Evolutionary conservation across 2,113 vertebrate species (phyloP), one percentile per base, ranked within the genome.

Genomic region (Phocoena phocoena): DNA sequence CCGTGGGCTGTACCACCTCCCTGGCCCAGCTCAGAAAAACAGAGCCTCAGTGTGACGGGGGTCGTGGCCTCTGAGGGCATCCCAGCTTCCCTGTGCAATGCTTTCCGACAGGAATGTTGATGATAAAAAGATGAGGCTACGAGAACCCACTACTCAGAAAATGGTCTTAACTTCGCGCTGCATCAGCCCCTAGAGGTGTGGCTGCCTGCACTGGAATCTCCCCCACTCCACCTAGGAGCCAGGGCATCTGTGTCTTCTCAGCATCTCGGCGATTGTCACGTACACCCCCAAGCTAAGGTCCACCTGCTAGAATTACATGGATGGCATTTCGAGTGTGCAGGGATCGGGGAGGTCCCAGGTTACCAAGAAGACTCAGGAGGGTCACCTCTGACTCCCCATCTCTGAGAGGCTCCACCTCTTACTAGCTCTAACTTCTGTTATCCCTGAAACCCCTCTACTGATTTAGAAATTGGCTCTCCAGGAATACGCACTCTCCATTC

Each of bases 61-160:
- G 36, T 11, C n/a, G 0, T 0, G 79, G 23, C 62, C 33, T 26
- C 36, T 17, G 36, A 60, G 20, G 31, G 23, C 65, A 5, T 12
- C 62, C 38, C 20, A 4, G 63, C 17, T n/a, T 74, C 91, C 36
- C 10, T 0, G 4, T 0, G 1, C 14, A 36, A 6, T 15, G 8
- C 60, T 58, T 53, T 20, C 41, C 7, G 0, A 8, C 0, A 47
- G 47, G 62, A 31, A 73, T 10, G 44, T 31, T 10, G 23, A 0
- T 8, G 31, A 8, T 21, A 38, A 44, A 26, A 33, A 68, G 65
- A 33, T 0, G 5, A 36, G 21, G 20, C 3, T 15, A 8, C 20
- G 53, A 88, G 50, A 63, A 60, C 50, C 47, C 23, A 0, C 41
- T 20, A 6, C 21, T 23, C 60, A 53, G 79, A 36, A 76, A 82